Base-by-base conservation (phyloP, 2,797 vertebrate genomes). In the Gouania willdenowi region DNA sequence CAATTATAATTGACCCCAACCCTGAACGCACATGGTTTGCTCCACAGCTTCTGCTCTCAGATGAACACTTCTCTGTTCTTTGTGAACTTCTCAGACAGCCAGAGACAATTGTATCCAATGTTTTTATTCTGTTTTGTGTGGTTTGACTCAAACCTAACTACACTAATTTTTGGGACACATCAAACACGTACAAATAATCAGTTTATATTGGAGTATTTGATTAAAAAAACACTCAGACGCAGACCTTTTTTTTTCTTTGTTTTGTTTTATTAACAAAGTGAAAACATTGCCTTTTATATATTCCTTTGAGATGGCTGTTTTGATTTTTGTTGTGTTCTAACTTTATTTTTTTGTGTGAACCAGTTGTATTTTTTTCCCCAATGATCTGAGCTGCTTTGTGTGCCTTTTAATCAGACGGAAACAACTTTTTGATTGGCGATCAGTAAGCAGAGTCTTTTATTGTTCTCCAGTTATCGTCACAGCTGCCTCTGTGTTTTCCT, bases 401-500 rank as follows among this genome's bases (percentile, higher is more conserved):
- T 75, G 52, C 45, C n/a, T 66, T 75, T 62, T 56, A 71, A 66
- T 20, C 26, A 53, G 26, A 66, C 52, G 52, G 35, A 60, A 39
- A 53, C 42, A 62, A 48, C 27, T 57, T 38, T 48, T 58, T 48
- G 22, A 61, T 55, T 54, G 74, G 46, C 78, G 81, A 71, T 52
- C 41, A 82, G 13, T 79, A 67, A 83, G 71, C 49, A 70, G 44
- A 75, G 49, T 75, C 61, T 50, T 72, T 81, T 67, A 64, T 73
- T 85, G 65, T 74, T 84, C 66, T 56, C 56, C 67, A 42, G 71
- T 84, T 76, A 81, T 65, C 80, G 77, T 65, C 80, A 77, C 71
- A 81, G 54, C 81, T 89, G 75, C 63, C n/a, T 87, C 72, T 82
- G 74, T 67, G 61, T 84, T 41, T 46, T 69, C 65, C 71, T 71